Evolutionary conservation across 2,113 vertebrate species (phyloP).

Genomic region (Aspidoscelis tigris): DNA sequence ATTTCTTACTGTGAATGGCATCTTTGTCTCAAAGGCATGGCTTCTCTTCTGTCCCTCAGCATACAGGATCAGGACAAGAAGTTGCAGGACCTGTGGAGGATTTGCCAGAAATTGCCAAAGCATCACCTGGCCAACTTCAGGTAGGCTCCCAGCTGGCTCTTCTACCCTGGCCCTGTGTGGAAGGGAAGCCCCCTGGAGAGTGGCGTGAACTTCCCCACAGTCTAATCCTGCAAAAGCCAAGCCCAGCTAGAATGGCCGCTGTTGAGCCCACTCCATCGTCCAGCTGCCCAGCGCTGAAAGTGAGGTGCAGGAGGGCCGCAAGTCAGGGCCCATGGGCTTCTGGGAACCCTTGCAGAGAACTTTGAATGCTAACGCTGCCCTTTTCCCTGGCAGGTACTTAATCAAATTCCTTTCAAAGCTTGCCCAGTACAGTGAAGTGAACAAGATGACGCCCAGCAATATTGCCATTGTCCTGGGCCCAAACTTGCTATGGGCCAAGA

Average conservation of each 20-base stretch:
- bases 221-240: too few species aligned
- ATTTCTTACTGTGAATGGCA: not conserved
- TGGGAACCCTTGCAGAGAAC: too few species aligned
- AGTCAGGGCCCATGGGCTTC: too few species aligned
- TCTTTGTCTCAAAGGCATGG: not conserved
- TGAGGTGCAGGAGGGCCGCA: too few species aligned
- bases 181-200: not conserved
- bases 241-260: too few species aligned
- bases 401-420: conserved; percentile 96
- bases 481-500: conserved; percentile 95
- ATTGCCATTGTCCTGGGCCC: conserved; percentile 97
- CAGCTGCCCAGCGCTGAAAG: not conserved
- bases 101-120: conserved; percentile 93
- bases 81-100: conserved; percentile 94
- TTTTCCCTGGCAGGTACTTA: conserved; percentile 85
- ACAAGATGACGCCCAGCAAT: conserved; percentile 99
- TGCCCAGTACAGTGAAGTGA: conserved; percentile 91
- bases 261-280: not conserved
- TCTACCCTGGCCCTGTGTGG: not conserved
- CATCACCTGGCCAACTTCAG: conserved; percentile 93
- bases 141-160: conserved; percentile 65
- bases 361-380: too few species aligned
- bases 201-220: too few species aligned
- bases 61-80: conserved; percentile 94
- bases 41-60: conserved; percentile 70